Conservation (phyloP, 2,888 invertebrate genomes). For the Drosophila pseudotalamancana region DNA sequence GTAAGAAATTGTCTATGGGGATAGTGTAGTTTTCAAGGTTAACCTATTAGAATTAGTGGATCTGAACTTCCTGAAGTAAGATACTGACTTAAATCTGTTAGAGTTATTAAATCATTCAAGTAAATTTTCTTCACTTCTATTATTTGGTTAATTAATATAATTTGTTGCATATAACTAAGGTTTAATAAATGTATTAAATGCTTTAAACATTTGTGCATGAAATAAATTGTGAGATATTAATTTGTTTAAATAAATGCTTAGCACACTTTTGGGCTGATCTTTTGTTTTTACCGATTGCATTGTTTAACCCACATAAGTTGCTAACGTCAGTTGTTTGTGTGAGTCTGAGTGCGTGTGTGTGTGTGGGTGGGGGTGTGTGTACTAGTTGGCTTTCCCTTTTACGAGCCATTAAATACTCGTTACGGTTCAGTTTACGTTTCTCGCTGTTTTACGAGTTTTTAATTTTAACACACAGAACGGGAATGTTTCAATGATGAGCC, state of each 20-base stretch:
- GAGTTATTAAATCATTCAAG: too few species aligned
- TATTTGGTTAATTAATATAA: too few species aligned
- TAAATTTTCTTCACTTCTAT: too few species aligned
- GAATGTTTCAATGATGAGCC: slow-evolving; percentile 23
- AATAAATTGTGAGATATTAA: too few species aligned
- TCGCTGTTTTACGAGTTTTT: slow-evolving; percentile 72
- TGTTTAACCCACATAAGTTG: background rate
- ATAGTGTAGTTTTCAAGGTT: too few species aligned
- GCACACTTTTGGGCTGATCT: slow-evolving; percentile 49
- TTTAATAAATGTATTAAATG: too few species aligned
- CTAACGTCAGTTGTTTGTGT: background rate
- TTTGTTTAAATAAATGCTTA: slow-evolving; percentile 14
- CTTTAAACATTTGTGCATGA: too few species aligned
- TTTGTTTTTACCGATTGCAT: background rate
- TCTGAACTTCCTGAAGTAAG: too few species aligned
- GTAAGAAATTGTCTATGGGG: too few species aligned
- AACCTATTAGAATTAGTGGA: too few species aligned
- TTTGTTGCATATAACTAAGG: too few species aligned
- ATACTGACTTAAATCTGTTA: too few species aligned
- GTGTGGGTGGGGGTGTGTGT: background rate
- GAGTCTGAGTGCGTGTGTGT: background rate
- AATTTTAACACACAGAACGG: slow-evolving; percentile 62
- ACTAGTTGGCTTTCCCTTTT: slow-evolving; percentile 39
- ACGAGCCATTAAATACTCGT: slow-evolving; percentile 75
- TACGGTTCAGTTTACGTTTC: slow-evolving; percentile 71